Evolutionary conservation across 2,888 invertebrate genomes (phyloP), one percentile per base, ranked within the genome.

Genomic region (Stomorhina lunata): DNA sequence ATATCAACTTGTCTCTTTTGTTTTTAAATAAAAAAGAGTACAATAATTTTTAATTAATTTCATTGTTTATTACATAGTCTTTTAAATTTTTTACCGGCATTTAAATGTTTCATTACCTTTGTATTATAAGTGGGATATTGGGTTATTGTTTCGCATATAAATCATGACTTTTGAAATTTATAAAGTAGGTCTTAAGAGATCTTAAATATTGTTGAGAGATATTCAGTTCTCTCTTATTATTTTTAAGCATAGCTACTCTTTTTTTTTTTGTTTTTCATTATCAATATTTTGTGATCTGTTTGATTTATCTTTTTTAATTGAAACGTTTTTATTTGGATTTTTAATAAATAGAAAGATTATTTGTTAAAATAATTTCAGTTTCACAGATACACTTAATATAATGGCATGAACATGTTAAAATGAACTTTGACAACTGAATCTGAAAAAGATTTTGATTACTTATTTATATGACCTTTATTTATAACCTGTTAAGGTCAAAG

Each of bases 321-420:
- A 68, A 72, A 72, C 72, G 72, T 75, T 65, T 37, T 68, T 50
- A 4, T 37, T 50, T 63, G 65, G n/a, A n/a, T n/a, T n/a, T n/a
- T n/a, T n/a, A n/a, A n/a, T n/a, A n/a, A n/a, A n/a, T n/a, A n/a
- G n/a, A n/a, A n/a, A n/a, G n/a, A n/a, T n/a, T n/a, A n/a, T n/a
- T n/a, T n/a, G n/a, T n/a, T n/a, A n/a, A n/a, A n/a, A n/a, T n/a
- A n/a, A n/a, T n/a, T n/a, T n/a, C n/a, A n/a, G n/a, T n/a, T n/a
- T n/a, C n/a, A n/a, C n/a, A n/a, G n/a, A n/a, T n/a, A n/a, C n/a
- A n/a, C n/a, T n/a, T n/a, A n/a, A n/a, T n/a, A n/a, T n/a, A n/a
- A n/a, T n/a, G n/a, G n/a, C n/a, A n/a, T n/a, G n/a, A n/a, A n/a
- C n/a, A n/a, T n/a, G n/a, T n/a, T n/a, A n/a, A n/a, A n/a, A n/a